phyloP scores from a whole-genome alignment of 2,888 invertebrate genomes.

The Macrosiphum euphorbiae region DNA sequence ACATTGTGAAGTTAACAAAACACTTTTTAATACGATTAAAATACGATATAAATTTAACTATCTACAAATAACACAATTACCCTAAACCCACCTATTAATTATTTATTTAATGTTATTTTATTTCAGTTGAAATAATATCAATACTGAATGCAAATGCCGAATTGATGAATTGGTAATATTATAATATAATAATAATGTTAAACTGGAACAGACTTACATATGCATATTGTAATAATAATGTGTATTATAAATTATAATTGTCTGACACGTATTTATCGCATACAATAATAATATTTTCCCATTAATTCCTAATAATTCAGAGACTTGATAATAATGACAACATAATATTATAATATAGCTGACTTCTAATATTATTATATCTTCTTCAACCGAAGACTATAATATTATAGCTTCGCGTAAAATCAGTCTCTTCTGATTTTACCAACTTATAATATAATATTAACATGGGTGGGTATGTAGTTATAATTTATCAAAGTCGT shows the following conservation, averaged over 20 bases:
- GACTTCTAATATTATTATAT: too few relatives aligned
- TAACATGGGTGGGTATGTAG: too few relatives aligned
- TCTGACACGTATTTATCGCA: background rate
- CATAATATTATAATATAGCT: background rate
- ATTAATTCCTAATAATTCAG: background rate
- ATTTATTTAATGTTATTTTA: background rate
- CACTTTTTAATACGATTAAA: background rate
- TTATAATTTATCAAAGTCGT: too few relatives aligned
- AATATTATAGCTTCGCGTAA: background rate
- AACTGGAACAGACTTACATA: background rate
- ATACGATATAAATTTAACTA: background rate
- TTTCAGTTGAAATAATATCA: background rate
- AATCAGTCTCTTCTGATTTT: background rate
- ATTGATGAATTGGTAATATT: background rate
- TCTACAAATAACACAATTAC: background rate
- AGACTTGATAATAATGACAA: background rate
- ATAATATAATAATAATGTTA: background rate
- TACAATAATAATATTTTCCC: background rate
- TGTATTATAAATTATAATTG: background rate
- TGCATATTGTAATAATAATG: background rate
- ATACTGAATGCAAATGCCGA: background rate
- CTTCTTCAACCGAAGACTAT: background rate
- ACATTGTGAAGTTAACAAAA: background rate
- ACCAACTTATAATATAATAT: background rate
- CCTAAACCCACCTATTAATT: background rate